phyloP scores from a whole-genome alignment of 64 coral and sea anemone species.

The Pachyseris speciosa region DNA sequence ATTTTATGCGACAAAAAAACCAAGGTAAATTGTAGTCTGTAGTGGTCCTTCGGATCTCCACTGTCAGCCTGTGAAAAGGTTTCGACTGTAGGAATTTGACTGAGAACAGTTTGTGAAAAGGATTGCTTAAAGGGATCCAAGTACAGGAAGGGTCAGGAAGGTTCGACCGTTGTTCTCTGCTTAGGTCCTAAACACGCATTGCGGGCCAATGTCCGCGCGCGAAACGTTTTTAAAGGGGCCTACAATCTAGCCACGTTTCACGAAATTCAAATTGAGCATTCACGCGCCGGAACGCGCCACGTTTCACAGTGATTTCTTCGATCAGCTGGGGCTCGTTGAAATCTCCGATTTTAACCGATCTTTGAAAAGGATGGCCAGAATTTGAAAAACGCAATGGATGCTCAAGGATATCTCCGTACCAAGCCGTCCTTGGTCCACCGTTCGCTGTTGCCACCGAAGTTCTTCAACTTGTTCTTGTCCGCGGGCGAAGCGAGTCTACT shows the following conservation, averaged over 20 bases:
- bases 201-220: not conserved
- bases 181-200: constrained; percentile 3
- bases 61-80: too few species aligned
- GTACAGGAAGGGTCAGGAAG: too few species aligned
- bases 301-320: not conserved
- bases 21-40: too few species aligned
- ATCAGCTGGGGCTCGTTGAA: not conserved
- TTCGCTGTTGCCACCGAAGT: constrained; percentile 71
- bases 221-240: not conserved
- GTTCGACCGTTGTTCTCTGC: too few species aligned
- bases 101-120: too few species aligned
- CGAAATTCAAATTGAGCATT: constrained; percentile 38
- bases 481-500: constrained; percentile 71
- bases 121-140: too few species aligned
- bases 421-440: constrained; percentile 62
- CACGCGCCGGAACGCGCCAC: not conserved
- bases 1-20: too few species aligned
- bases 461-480: constrained; percentile 82
- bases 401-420: constrained; percentile 30
- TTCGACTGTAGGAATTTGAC: too few species aligned
- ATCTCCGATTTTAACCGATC: not conserved
- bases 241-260: constrained; percentile 21
- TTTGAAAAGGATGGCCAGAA: not conserved
- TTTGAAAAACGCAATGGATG: constrained; percentile 3
- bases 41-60: too few species aligned